Conservation (phyloP, 2,888 invertebrate genomes). For the Crioceris asparagi region DNA sequence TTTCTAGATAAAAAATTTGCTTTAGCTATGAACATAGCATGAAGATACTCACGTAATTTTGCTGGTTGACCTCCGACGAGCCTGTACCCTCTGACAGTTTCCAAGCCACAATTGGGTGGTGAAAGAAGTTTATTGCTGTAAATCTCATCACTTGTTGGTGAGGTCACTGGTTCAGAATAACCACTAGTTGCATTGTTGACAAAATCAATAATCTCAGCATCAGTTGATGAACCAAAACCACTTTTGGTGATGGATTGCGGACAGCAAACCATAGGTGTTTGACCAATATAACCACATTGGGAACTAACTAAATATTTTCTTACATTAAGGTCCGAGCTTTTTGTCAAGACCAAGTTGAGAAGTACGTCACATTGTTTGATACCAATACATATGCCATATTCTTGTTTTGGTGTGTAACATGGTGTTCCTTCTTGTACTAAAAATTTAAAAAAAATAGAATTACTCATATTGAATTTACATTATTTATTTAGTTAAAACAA, state of each 20-base stretch:
- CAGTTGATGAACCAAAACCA: slow-evolving; percentile 1
- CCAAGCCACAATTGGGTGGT: slow-evolving; percentile 51
- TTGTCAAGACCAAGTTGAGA: slow-evolving; percentile 38
- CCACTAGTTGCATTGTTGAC: too few relatives aligned
- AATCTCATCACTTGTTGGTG: too few relatives aligned
- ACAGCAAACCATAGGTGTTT: slow-evolving; percentile 55
- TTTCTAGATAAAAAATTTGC: too few relatives aligned
- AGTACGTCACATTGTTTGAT: slow-evolving; percentile 44
- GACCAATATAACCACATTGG: slow-evolving; percentile 58
- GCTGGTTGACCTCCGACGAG: slow-evolving; percentile 66
- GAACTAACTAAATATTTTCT: slow-evolving; percentile 48
- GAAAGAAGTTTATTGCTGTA: slow-evolving; percentile 29
- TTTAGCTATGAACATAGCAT: too few relatives aligned
- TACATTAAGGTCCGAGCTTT: slow-evolving; percentile 38
- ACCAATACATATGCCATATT: slow-evolving; percentile 44
- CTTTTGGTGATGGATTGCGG: slow-evolving; percentile 23
- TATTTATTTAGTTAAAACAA: too few relatives aligned
- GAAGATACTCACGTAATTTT: slow-evolving; percentile 42
- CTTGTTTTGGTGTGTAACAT: slow-evolving; percentile 43
- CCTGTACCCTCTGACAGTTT: slow-evolving; percentile 44
- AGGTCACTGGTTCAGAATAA: too few relatives aligned
- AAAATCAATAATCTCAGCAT: slow-evolving; percentile 8
- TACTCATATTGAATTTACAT: too few relatives aligned
- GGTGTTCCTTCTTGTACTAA: slow-evolving; percentile 20
- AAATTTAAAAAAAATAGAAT: too few relatives aligned